phyloP scores from a whole-genome alignment of 2,888 invertebrate species.

The Acrocera orbiculus region DNA sequence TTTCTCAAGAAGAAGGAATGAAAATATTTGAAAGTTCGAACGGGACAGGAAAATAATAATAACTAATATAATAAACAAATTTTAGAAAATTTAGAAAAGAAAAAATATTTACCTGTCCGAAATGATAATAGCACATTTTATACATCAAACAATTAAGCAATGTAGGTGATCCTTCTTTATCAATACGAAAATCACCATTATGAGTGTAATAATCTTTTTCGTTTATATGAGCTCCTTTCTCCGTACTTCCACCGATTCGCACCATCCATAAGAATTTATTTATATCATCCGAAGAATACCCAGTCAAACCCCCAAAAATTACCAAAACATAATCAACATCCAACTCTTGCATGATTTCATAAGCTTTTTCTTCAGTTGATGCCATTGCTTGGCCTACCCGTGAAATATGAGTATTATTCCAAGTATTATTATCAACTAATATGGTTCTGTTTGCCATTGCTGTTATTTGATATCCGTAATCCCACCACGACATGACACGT shows the following conservation, averaged over 20 bases:
- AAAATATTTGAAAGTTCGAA: too few species aligned
- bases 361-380: conserved; percentile 88
- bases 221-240: conserved; percentile 84
- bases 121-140: conserved; percentile 98
- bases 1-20: too few species aligned
- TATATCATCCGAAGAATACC: conserved; percentile 96
- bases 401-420: conserved; percentile 99
- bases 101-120: conserved; percentile 45
- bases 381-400: conserved; percentile 98
- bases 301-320: conserved; percentile 96
- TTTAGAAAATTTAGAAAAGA: neutral
- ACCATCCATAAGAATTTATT: conserved; percentile 99
- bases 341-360: conserved; percentile 92
- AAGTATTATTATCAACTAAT: conserved; percentile 96
- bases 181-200: conserved; percentile 89
- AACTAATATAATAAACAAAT: too few species aligned
- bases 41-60: too few species aligned
- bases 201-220: conserved; percentile 95
- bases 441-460: conserved; percentile 98
- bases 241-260: conserved; percentile 88
- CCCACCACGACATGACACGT: conserved; percentile 99
- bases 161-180: conserved; percentile 79
- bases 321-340: conserved; percentile 97
- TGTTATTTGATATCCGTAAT: conserved; percentile 97
- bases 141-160: conserved; percentile 97